phyloP scores from a whole-genome alignment of 2,113 vertebrate species.

The Psilopogon haemacephalus region DNA sequence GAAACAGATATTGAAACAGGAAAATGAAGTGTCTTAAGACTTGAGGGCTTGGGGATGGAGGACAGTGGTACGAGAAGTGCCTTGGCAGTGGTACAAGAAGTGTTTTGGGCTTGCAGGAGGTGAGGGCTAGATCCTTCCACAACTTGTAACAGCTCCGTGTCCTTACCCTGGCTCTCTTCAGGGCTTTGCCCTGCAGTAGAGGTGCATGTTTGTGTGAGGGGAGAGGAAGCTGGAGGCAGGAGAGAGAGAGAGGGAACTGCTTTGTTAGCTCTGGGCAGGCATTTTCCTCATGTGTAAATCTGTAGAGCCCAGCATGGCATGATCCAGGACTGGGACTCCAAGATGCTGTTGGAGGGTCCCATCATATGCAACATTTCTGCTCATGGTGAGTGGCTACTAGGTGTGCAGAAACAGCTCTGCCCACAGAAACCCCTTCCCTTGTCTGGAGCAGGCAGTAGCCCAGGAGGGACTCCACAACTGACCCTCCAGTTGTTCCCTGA shows the following conservation, averaged over 20 bases:
- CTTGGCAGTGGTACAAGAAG: neutral
- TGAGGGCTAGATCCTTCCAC: neutral
- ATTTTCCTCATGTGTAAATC: neutral
- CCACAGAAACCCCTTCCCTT: neutral
- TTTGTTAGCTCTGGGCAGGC: rapidly evolving
- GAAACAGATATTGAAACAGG: slow-evolving; percentile 53
- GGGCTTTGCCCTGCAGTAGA: neutral
- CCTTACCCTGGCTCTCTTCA: neutral
- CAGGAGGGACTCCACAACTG: neutral
- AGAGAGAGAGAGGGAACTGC: neutral
- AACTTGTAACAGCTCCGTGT: neutral
- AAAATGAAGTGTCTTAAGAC: slow-evolving; percentile 45
- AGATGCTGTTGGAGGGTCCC: neutral
- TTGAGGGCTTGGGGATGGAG: neutral
- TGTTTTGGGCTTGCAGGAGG: neutral
- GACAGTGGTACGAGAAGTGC: neutral
- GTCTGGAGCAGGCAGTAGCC: neutral
- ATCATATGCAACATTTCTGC: neutral
- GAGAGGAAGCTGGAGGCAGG: neutral
- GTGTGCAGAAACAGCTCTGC: neutral
- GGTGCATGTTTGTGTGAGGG: rapidly evolving
- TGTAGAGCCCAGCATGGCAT: neutral
- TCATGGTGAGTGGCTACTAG: neutral
- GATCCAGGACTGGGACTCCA: neutral
- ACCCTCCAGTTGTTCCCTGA: neutral